Base-by-base conservation (phyloP, 2,888 invertebrate genomes). In the Caenorhabditis sp. region DNA sequence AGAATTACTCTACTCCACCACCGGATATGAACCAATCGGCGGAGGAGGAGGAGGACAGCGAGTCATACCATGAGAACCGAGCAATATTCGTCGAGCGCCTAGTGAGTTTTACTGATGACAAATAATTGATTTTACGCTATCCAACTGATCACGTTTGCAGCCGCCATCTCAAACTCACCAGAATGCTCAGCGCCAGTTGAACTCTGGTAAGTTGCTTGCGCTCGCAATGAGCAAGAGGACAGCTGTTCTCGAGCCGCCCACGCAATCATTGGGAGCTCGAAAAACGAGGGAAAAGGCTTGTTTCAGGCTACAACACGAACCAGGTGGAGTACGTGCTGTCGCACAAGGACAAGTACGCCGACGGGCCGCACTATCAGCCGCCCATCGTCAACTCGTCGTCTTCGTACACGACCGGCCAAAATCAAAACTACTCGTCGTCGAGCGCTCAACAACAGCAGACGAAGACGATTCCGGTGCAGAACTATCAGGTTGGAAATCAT, bases 261-360 rank as follows among this genome's bases (percentile, higher is more conserved):
- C 66, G 66, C 56, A 56, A 48, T 24, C 2, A 9, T 6, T 8
- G 20, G 20, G n/a, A 45, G 4, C 5, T n/a, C 4, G 9, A 17
- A 3, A 11, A 11, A 20, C 20, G 11, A 9, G 20, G 11, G 43
- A 30, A 30, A 30, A 30, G 30, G 30, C 9, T 30, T 30, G 9
- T 30, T 30, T 5, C 61, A 59, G 82, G 82, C 45, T 82, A 75
- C 73, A 82, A 82, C 72, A 74, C 72, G n/a, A 80, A 80, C 58
- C 82, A 82, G 58, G 56, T 79, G 13, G 82, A 82, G 61, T 82
- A 82, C 55, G 53, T 82, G 4, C 37, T 71, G 9, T 70, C 55
- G 8, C 73, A 82, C 35, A 70, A 70, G 63, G 68, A 82, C 58
- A 72, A 74, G 37, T 82, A 79, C 62, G 65, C 59, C 30, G 77